phyloP scores from a whole-genome alignment of 1,140 invertebrate genomes.

The Fopius arisanus region DNA sequence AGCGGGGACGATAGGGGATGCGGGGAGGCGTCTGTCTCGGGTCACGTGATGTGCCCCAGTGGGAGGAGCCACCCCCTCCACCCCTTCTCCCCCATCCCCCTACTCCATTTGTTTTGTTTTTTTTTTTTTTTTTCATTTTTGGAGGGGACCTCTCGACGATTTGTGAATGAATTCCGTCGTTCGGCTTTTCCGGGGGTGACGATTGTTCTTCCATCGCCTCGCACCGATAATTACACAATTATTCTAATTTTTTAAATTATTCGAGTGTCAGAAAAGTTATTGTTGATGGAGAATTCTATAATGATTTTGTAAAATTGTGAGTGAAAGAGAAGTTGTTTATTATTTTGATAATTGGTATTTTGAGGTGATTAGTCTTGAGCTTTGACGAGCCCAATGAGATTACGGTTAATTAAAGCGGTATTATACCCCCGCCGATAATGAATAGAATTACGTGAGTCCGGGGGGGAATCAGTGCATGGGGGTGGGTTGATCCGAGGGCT shows the following conservation, averaged over 20 bases:
- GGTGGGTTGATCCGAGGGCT: not conserved
- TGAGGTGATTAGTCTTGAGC: not conserved
- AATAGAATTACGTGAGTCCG: not conserved
- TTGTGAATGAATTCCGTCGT: not conserved
- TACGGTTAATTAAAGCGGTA: not conserved
- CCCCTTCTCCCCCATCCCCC: slow-evolving; percentile 43
- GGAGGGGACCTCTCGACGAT: not conserved
- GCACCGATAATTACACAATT: no score
- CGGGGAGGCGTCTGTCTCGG: slow-evolving; percentile 40
- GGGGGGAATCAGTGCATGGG: not conserved
- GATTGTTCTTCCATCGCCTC: not conserved
- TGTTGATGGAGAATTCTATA: no score
- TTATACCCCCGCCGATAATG: not conserved
- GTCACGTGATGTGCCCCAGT: slow-evolving; percentile 56
- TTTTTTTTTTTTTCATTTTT: not conserved
- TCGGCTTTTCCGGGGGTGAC: not conserved
- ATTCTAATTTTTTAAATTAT: no score
- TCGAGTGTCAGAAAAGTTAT: no score
- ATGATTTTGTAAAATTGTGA: no score
- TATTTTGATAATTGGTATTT: not conserved
- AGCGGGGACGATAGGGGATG: not conserved
- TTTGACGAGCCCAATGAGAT: not conserved
- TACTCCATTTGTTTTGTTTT: slow-evolving; percentile 33
- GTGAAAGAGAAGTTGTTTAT: no score
- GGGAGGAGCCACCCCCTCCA: slow-evolving; percentile 57